These are phyloP conservation scores for Geophilus truncorum DNA, from an alignment of 2,888 invertebrate species.

Conservation along the genomic window DNA sequence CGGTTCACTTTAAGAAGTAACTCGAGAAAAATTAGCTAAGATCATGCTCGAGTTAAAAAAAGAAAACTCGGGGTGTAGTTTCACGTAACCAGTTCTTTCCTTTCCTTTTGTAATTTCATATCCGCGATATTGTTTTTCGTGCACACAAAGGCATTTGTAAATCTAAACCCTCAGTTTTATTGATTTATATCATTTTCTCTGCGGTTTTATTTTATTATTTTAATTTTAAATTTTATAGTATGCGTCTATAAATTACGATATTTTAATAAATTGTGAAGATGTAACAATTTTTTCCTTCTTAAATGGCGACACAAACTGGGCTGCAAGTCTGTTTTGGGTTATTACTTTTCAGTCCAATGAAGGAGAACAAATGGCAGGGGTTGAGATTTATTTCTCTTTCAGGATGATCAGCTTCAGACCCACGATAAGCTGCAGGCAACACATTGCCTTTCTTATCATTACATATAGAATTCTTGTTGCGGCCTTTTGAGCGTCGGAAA, in stretches of 20 bases:
- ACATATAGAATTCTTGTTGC: neutral
- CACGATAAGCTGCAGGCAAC: neutral
- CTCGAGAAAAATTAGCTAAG: neutral
- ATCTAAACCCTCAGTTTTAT: neutral
- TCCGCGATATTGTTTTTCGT: neutral
- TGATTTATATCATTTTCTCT: too few species aligned
- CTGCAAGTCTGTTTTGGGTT: neutral
- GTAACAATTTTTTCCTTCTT: neutral
- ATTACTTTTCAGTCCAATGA: neutral
- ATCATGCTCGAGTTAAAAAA: neutral
- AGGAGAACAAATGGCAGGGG: neutral
- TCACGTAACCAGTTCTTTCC: neutral
- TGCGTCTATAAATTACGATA: too few species aligned
- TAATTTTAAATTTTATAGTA: too few species aligned
- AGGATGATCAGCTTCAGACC: neutral
- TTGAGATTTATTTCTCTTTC: neutral
- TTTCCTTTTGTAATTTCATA: neutral
- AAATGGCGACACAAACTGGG: neutral
- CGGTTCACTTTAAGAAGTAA: neutral
- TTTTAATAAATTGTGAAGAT: neutral
- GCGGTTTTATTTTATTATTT: too few species aligned
- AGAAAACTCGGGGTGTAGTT: neutral
- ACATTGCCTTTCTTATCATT: neutral
- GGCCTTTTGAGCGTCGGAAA: neutral
- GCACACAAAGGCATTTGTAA: neutral